A percentile compares a stretch with the other conserved stretches of the same genome.
These are phyloP conservation scores for Sapajus apella DNA, from an alignment of 2,113 vertebrate species.

Conservation along the genomic window DNA sequence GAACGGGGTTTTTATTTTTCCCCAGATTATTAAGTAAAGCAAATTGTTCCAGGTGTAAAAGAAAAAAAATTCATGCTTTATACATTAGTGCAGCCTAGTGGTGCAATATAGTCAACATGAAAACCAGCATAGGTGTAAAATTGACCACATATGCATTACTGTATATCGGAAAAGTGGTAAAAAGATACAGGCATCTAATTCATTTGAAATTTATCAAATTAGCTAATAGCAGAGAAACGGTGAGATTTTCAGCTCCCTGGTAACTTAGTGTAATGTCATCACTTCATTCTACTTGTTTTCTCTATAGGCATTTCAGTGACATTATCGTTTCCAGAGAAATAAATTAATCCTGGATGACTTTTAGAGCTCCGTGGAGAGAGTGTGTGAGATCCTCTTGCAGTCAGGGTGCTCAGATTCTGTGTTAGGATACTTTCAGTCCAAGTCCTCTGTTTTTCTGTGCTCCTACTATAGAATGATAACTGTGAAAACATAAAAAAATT, in stretches of 20 bases:
- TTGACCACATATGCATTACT: conserved; percentile 23
- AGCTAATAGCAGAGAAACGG: conserved; percentile 32
- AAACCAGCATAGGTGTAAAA: conserved; percentile 64
- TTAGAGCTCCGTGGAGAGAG: conserved; percentile 30
- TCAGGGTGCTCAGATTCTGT: not conserved
- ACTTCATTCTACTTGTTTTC: conserved; percentile 60
- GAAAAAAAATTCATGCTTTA: conserved; percentile 68
- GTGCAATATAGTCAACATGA: conserved; percentile 72
- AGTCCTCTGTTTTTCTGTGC: conserved; percentile 26
- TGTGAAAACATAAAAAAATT: conserved; percentile 54
- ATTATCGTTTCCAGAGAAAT: conserved; percentile 51
- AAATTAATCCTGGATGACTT: conserved; percentile 61
- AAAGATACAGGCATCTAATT: conserved; percentile 36
- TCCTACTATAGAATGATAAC: conserved; percentile 41
- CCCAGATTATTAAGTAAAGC: conserved; percentile 53
- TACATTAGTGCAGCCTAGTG: conserved; percentile 87
- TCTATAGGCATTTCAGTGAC: conserved; percentile 43
- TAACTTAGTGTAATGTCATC: conserved; percentile 42
- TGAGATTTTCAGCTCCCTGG: conserved; percentile 37
- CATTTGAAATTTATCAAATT: conserved; percentile 63
- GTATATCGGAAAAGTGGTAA: not conserved
- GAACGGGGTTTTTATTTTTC: not conserved
- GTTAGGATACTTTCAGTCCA: conserved; percentile 39
- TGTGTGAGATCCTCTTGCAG: not conserved
- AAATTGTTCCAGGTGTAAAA: conserved; percentile 73